Evolutionary conservation across 2,113 vertebrate species (phyloP).

Genomic region (Emydocephalus ijimae): DNA sequence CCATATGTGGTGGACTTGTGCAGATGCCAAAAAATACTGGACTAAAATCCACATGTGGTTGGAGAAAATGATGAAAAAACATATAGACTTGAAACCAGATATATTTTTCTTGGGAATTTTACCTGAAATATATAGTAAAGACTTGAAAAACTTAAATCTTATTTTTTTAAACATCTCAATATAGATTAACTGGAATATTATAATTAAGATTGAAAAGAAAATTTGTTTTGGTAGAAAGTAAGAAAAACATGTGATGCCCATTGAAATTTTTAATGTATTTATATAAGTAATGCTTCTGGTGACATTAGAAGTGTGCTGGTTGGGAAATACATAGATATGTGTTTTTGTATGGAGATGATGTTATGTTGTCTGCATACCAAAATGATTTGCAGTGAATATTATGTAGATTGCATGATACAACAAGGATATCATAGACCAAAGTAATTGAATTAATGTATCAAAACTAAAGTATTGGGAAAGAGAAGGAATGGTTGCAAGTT

Average conservation of each 20-base stretch:
- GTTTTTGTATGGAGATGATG: neutral
- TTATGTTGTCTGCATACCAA: neutral
- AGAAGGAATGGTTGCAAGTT: neutral
- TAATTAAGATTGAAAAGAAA: neutral
- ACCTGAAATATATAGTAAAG: no score
- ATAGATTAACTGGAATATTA: neutral
- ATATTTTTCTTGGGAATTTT: no score
- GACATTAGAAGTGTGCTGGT: neutral
- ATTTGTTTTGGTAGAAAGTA: neutral
- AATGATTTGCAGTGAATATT: neutral
- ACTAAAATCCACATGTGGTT: no score
- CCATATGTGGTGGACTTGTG: no score
- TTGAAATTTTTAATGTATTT: neutral
- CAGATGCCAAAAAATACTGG: no score
- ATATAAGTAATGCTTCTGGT: neutral
- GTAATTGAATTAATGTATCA: neutral
- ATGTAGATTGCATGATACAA: neutral
- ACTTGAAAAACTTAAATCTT: neutral
- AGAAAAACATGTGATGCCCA: neutral
- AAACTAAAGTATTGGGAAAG: neutral
- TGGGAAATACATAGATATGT: neutral
- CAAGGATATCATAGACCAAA: neutral
- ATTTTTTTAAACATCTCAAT: neutral
- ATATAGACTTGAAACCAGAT: no score
- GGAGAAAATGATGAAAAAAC: no score